Evolutionary conservation across 2,113 vertebrate species (phyloP), one percentile per base, ranked within the genome.

Genomic region (Spizaetus ornatus): DNA sequence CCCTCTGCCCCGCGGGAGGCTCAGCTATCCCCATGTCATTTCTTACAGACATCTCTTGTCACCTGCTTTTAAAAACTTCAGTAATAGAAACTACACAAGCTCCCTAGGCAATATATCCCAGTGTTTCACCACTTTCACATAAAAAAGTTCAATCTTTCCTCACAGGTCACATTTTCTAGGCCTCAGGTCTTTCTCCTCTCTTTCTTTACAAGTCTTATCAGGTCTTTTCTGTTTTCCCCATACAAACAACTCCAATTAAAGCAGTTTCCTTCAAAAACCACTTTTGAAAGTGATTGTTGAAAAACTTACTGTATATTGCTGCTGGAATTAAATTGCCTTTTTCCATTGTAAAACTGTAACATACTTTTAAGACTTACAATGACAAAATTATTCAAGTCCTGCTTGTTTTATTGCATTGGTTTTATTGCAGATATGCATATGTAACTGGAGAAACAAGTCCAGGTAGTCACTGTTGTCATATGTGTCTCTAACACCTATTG

Each of bases 11-110:
- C 90, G 58, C 1, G 58, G 93, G 95, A 97, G 90, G 79, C 66
- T 90, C 84, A 86, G 79, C 87, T 73, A 96, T 77, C 58, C 85
- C 58, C 31, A 31, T 66, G 78, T 88, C 81, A 88, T 90, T 95
- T 90, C 89, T 95, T 52, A 81, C 76, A 95, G 69, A 71, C 73
- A 61, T 86, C 81, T 86, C 47, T 67, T 67, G 40, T 94, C 84
- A 87, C 78, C 42, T 92, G 78, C 90, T 90, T 96, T 90, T 80
- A 82, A 88, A 89, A 89, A 89, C 62, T 63, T 72, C 84, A 80
- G 53, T 2, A 45, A 82, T 12, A 88, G 91, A 91, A 86, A 80
- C 66, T 48, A 69, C 61, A 72, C 47, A 74, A 86, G n/a, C n/a
- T 91, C 94, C 77, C 77, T 3, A 71, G 77, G 65, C 77, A 93